Evolutionary conservation across 2,888 invertebrate species (phyloP).

Genomic region (Villa cingulata): DNA sequence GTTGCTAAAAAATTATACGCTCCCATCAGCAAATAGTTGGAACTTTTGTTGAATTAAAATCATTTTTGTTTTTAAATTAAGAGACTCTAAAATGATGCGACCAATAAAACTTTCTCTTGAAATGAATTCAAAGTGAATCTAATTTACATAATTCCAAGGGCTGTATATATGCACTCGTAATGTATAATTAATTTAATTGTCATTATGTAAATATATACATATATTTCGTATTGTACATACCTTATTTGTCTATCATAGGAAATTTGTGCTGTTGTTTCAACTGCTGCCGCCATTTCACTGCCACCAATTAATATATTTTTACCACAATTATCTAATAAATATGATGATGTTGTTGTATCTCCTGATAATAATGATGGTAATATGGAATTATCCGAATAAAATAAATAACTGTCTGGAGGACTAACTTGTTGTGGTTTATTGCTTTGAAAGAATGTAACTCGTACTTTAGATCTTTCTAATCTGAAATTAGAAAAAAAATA

Average conservation of each 20-base stretch:
- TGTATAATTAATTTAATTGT: no score
- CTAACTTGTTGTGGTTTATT: slow-evolving; percentile 58
- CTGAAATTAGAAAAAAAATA: slow-evolving; percentile 43
- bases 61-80: no score
- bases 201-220: no score
- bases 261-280: slow-evolving; percentile 24
- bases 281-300: slow-evolving; percentile 30
- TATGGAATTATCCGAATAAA: slow-evolving; percentile 24
- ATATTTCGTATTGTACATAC: no score
- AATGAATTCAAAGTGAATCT: no score
- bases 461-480: slow-evolving; percentile 64
- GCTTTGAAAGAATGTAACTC: slow-evolving; percentile 73
- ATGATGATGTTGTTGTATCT: slow-evolving; percentile 21
- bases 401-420: slow-evolving; percentile 39
- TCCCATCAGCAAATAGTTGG: no score
- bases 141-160: no score
- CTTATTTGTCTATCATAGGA: slow-evolving; percentile 35
- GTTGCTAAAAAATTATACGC: no score
- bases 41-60: no score
- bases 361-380: slow-evolving; percentile 24
- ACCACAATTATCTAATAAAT: not conserved
- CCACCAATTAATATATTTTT: slow-evolving; percentile 18
- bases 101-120: no score
- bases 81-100: no score
- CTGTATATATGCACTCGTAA: no score